Base-by-base conservation (phyloP, 2,888 invertebrate genomes). In the Mesochorus sp. region DNA sequence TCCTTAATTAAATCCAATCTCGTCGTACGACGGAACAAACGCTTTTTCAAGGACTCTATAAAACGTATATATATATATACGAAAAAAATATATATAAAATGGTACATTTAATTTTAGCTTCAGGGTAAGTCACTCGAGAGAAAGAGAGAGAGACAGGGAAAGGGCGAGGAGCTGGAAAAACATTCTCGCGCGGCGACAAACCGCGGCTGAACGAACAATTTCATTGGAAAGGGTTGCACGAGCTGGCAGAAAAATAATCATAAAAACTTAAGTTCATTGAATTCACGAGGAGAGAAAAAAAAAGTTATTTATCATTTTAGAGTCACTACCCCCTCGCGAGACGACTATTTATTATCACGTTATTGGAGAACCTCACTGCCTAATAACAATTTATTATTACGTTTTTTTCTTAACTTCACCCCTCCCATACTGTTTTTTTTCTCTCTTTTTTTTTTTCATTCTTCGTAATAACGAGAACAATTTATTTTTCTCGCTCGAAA, bases 1-100 rank as follows among this genome's bases (percentile, higher is more conserved):
- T 87, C 86, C 88, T 87, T 88, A 88, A 88, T 88, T 88, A 87
- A 88, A 88, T 88, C 86, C 87, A 88, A 88, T 88, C 83, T 77
- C 82, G 79, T 62, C 78, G 76, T 70, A 49, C 76, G 82, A 75
- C 80, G 83, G 80, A 78, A 85, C 83, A 85, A 85, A 85, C 80
- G 82, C 6, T 26, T 47, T 68, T 51, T 26, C 24, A 24, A 37
- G 37, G 26, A 53, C 44, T 14, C n/a, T 37, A 10, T 37, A n/a
- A n/a, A n/a, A 26, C 28, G 34, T 17, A 42, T 21, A 49, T 51
- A 49, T 61, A 71, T 39, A 31, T 61, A 61, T 47, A 39, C 12
- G n/a, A n/a, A n/a, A n/a, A n/a, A 24, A 59, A 19, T 57, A 42
- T 51, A 64, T 28, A 17, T 44, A 61, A 42, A 47, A 62, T 62